phyloP scores from a whole-genome alignment of 2,113 vertebrate genomes.

The Neotoma lepida region DNA sequence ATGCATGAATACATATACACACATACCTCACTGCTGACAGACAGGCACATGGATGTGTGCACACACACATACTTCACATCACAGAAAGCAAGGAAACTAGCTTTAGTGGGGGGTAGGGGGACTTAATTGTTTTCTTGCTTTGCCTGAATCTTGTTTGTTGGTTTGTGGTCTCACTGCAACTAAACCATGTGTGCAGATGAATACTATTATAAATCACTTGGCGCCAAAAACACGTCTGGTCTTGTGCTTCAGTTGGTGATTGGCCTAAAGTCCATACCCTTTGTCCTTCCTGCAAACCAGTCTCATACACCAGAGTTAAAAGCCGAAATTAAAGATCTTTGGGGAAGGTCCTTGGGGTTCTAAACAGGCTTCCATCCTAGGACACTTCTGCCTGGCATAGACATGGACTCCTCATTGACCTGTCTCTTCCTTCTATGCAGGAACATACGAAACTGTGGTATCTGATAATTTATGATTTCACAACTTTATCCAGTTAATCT shows the following conservation, averaged over 20 bases:
- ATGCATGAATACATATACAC: no score
- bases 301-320: constrained; percentile 27
- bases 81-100: not conserved
- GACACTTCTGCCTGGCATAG: not conserved
- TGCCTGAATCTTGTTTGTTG: constrained; percentile 44
- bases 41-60: no score
- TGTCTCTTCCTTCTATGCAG: not conserved
- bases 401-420: not conserved
- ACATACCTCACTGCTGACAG: no score
- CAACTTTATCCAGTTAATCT: constrained; percentile 14
- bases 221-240: constrained; percentile 6
- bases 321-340: constrained; percentile 43
- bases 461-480: not conserved
- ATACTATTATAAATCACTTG: constrained; percentile 24
- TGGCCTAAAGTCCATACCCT: not conserved
- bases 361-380: not conserved
- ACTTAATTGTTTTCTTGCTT: constrained; percentile 44
- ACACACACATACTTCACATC: not conserved
- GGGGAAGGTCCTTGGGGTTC: not conserved
- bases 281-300: not conserved
- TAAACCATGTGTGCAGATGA: constrained; percentile 59
- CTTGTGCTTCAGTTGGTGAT: not conserved
- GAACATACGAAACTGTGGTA: not conserved
- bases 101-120: not conserved
- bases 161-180: constrained; percentile 46